Evolutionary conservation across 1,140 invertebrate species (phyloP).

Genomic region (Drosophila parabipectinata): DNA sequence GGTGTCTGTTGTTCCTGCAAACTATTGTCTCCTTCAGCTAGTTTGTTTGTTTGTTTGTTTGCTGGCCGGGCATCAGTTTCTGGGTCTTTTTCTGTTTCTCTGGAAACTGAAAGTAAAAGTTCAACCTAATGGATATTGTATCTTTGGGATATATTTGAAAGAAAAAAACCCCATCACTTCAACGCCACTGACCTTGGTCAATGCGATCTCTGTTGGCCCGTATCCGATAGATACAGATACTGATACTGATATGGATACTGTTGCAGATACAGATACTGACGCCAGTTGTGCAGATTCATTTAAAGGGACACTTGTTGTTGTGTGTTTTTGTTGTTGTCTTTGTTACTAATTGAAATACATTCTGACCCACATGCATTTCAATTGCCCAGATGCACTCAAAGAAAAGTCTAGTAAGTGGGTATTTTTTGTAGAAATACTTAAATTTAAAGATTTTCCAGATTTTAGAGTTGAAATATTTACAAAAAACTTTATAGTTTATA

Average conservation of each 20-base stretch:
- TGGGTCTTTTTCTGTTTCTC: not conserved
- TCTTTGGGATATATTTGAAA: not conserved
- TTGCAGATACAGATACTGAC: constrained; percentile 16
- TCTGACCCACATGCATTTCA: constrained; percentile 59
- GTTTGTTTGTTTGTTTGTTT: constrained; percentile 22
- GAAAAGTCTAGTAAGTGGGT: not conserved
- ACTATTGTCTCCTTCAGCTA: constrained; percentile 49
- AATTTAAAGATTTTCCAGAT: too few relatives aligned
- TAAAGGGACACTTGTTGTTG: constrained; percentile 49
- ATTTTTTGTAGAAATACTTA: too few relatives aligned
- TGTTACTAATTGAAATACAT: constrained; percentile 28
- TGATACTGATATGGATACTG: constrained; percentile 8
- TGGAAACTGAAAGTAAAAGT: constrained; percentile 9
- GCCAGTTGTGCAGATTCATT: constrained; percentile 54
- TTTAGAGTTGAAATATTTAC: too few relatives aligned
- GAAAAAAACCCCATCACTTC: not conserved
- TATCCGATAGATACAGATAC: constrained; percentile 5
- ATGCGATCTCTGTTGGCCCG: constrained; percentile 51
- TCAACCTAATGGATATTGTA: constrained; percentile 9
- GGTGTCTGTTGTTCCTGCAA: constrained; percentile 32
- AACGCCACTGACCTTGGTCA: constrained; percentile 65
- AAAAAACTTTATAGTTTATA: too few relatives aligned
- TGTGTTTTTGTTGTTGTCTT: not conserved
- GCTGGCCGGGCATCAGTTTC: constrained; percentile 29
- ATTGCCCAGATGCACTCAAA: constrained; percentile 30